Conservation (phyloP, 2,888 invertebrate species). For the Epistrophe grossulariae region DNA sequence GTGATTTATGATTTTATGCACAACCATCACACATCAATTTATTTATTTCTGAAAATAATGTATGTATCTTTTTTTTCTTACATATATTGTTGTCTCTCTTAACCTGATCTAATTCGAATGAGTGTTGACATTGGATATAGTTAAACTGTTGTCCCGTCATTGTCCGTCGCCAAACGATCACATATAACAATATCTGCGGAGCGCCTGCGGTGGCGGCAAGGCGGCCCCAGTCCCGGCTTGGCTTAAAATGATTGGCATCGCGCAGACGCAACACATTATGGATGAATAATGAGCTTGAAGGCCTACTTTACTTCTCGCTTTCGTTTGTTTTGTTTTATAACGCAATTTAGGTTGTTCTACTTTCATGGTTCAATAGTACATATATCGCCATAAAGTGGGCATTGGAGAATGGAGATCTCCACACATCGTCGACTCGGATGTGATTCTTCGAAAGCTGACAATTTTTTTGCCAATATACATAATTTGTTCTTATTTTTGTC, state of each 20-base stretch:
- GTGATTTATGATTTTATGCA: slow-evolving; percentile 56
- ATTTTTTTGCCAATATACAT: slow-evolving; percentile 8
- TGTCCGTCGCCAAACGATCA: slow-evolving; percentile 8
- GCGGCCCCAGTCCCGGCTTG: neutral
- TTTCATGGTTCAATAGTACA: slow-evolving; percentile 9
- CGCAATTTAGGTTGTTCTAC: slow-evolving; percentile 57
- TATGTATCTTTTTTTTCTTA: neutral
- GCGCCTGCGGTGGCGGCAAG: neutral
- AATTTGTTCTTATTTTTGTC: neutral
- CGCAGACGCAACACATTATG: slow-evolving; percentile 58
- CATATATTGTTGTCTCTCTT: slow-evolving; percentile 37
- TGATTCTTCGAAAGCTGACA: slow-evolving; percentile 1
- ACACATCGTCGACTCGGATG: slow-evolving; percentile 4
- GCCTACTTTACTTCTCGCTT: slow-evolving; percentile 52
- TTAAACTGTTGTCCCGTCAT: slow-evolving; percentile 20
- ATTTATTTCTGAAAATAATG: slow-evolving; percentile 19
- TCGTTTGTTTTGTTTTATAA: slow-evolving; percentile 59
- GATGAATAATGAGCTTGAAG: slow-evolving; percentile 60
- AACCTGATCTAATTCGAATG: slow-evolving; percentile 64
- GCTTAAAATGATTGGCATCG: slow-evolving; percentile 63
- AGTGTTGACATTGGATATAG: slow-evolving; percentile 60
- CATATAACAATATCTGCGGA: neutral
- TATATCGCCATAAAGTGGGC: neutral
- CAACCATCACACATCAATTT: slow-evolving; percentile 42
- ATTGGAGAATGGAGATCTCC: neutral